Evolutionary conservation across 2,888 invertebrate species (phyloP).

Genomic region (Scaeva pyrastri): DNA sequence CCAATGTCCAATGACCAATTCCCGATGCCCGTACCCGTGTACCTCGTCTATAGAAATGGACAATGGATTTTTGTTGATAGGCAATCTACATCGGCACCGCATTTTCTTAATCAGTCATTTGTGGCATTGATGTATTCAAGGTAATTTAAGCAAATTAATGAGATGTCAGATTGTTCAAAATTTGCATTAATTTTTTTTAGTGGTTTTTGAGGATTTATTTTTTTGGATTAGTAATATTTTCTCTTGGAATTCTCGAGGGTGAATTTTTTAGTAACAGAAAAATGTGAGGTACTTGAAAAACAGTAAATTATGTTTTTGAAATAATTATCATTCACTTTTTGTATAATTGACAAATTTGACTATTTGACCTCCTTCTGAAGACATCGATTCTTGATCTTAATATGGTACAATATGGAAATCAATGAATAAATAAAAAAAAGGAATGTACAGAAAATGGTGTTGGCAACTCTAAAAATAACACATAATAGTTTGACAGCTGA

Average conservation of each 20-base stretch:
- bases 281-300: background rate
- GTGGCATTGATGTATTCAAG: constrained; percentile 73
- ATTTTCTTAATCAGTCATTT: constrained; percentile 73
- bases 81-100: constrained; percentile 72
- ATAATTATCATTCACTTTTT: no score
- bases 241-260: background rate
- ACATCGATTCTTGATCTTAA: no score
- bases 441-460: no score
- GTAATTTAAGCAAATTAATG: constrained; percentile 75
- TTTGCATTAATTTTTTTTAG: constrained; percentile 67
- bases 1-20: no score
- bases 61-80: constrained; percentile 72
- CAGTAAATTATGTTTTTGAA: no score
- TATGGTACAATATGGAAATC: no score
- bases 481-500: no score
- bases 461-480: no score
- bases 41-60: constrained; percentile 38
- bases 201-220: background rate
- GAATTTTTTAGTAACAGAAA: background rate
- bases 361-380: no score
- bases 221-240: background rate
- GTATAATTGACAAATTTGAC: no score
- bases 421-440: no score
- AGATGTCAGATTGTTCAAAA: constrained; percentile 72
- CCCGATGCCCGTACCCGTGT: no score